Percentiles rank a stretch among this genome's conserved stretches.
Evolutionary conservation across 1,140 invertebrate genomes (phyloP).

Genomic region (Mya arenaria): DNA sequence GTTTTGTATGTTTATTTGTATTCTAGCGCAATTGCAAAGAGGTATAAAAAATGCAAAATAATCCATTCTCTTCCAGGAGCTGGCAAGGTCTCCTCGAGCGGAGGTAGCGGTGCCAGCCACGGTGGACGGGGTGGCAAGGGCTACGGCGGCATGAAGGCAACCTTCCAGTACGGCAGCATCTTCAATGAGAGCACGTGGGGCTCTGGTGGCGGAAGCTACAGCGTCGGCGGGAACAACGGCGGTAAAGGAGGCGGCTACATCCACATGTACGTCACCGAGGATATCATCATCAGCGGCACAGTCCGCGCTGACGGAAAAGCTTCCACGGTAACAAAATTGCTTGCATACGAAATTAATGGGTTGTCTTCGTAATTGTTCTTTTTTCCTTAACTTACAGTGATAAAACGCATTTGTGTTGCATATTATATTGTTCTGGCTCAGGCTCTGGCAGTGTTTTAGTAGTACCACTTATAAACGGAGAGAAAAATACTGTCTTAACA

Average conservation of each 20-base stretch:
- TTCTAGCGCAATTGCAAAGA: too few relatives aligned
- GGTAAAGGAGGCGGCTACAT: slow-evolving; percentile 70
- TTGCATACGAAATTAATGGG: too few relatives aligned
- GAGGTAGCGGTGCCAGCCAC: slow-evolving; percentile 68
- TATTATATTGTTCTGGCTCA: too few relatives aligned
- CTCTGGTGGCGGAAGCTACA: slow-evolving; percentile 70
- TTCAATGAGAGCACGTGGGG: slow-evolving; percentile 66
- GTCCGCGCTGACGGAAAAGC: slow-evolving; percentile 59
- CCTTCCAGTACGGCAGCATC: slow-evolving; percentile 67
- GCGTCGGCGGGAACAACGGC: slow-evolving; percentile 46
- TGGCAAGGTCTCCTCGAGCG: slow-evolving; percentile 47
- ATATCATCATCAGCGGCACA: slow-evolving; percentile 55
- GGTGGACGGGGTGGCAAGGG: slow-evolving; percentile 66
- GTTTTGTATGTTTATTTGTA: background rate
- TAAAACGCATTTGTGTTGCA: too few relatives aligned
- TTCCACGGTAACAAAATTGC: slow-evolving; percentile 57
- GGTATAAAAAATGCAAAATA: background rate
- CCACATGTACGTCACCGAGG: slow-evolving; percentile 42
- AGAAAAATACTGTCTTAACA: too few relatives aligned
- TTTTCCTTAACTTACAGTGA: too few relatives aligned
- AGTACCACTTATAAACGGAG: too few relatives aligned
- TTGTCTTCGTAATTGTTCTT: too few relatives aligned
- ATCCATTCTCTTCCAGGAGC: slow-evolving; percentile 51
- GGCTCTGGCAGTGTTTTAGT: too few relatives aligned
- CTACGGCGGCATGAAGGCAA: slow-evolving; percentile 17